Percentiles rank a stretch among this genome's conserved stretches.
These are phyloP conservation scores for Brachyptera risi DNA, from an alignment of 2,888 invertebrate species.

Conservation along the genomic window DNA sequence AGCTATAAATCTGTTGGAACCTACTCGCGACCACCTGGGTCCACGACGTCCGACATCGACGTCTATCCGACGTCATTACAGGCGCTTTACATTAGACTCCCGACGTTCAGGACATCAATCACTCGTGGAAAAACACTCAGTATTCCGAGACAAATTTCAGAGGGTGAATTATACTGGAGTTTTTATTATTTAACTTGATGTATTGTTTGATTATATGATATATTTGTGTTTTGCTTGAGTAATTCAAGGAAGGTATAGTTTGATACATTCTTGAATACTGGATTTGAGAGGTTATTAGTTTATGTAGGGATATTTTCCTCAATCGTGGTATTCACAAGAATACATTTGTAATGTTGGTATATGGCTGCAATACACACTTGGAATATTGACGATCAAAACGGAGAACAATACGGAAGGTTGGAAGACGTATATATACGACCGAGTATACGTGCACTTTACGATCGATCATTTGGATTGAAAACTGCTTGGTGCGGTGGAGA, in stretches of 20 bases:
- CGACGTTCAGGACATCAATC: conserved; percentile 1
- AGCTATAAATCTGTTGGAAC: conserved; percentile 5
- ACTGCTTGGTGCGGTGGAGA: background rate
- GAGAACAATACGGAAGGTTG: conserved; percentile 5
- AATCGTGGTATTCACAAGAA: too few species aligned
- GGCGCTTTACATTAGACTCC: background rate
- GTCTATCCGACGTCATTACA: conserved; percentile 2
- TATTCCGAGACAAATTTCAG: background rate
- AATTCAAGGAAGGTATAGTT: too few species aligned
- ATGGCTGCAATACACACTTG: too few species aligned
- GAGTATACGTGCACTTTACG: background rate
- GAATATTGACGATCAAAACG: too few species aligned
- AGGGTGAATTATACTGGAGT: conserved; percentile 5
- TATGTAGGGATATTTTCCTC: too few species aligned
- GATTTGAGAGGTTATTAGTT: too few species aligned
- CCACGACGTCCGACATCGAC: background rate
- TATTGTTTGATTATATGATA: background rate
- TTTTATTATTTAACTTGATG: background rate
- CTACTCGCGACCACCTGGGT: conserved; percentile 9
- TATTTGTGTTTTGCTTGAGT: too few species aligned
- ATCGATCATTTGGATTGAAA: background rate
- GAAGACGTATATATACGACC: too few species aligned
- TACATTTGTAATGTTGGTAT: too few species aligned
- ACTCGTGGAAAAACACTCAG: conserved; percentile 11
- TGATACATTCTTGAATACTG: too few species aligned